Evolutionary conservation across 2,113 vertebrate species (phyloP), one percentile per base, ranked within the genome.

Genomic region (Lycocorax pyrrhopterus): DNA sequence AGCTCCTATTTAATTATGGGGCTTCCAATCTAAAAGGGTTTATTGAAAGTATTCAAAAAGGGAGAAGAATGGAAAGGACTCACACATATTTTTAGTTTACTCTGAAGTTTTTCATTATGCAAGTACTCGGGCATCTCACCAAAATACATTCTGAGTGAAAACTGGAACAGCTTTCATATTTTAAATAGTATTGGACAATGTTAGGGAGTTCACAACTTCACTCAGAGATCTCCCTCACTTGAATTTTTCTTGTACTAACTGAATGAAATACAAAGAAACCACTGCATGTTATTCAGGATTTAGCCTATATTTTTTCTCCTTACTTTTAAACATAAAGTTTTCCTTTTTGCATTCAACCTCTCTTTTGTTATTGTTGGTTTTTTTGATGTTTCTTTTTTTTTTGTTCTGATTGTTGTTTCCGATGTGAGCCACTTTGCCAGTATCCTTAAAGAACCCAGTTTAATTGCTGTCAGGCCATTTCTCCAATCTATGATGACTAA

Each of bases 1-100:
- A 96, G 66, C 16, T 89, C 49, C 76, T 85, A 90, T 93, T 96
- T 96, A 95, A 95, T 89, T 93, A 95, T 66, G 58, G 81, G 67
- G 37, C 72, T 94, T 90, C 55, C 64, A 92, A 1, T 84, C 52
- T 94, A 80, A 95, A 95, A 92, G 90, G 35, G 22, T 84, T 80
- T 81, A 91, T 94, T 94, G 93, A 91, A 95, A 86, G 32, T 64
- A 90, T 88, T 92, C 68, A 88, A 64, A 95, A 44, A 47, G 49
- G 22, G 33, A 84, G n/a, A 87, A 77, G 46, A 95, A 83, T 75
- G 41, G 59, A 88, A 94, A 79, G 47, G 47, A 85, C 47, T 90
- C n/a, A 66, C 3, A 39, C 17, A 32, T 90, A 94, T 81, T 93
- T 95, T 96, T 47, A 72, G 10, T 60, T 90, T 92, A 85, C 72